Conservation (phyloP, 2,797 vertebrate species). For the Eleutherodactylus coqui region DNA sequence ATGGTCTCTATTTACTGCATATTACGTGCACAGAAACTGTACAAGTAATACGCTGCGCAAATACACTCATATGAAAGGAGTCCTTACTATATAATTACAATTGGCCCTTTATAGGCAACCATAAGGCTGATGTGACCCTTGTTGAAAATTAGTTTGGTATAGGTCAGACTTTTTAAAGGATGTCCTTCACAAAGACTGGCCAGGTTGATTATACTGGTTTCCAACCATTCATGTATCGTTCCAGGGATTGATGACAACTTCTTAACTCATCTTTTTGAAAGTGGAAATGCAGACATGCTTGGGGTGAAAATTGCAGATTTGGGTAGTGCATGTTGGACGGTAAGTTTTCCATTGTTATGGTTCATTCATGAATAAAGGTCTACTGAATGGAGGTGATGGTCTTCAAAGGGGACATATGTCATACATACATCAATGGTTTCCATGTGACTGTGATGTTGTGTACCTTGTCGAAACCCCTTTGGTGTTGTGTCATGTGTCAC, state of each 20-base stretch:
- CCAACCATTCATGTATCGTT: neutral
- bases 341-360: conserved; percentile 68
- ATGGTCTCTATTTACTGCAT: too few species aligned
- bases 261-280: conserved; percentile 63
- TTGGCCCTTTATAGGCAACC: too few species aligned
- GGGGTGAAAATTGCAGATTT: conserved; percentile 87
- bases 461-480: too few species aligned
- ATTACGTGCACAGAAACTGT: too few species aligned
- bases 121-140: too few species aligned
- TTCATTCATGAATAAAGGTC: neutral
- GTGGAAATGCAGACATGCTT: conserved; percentile 73
- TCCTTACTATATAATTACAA: too few species aligned
- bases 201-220: neutral
- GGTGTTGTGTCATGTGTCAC: too few species aligned
- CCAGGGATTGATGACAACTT: conserved; percentile 63
- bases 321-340: conserved; percentile 89
- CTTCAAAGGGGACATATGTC: neutral
- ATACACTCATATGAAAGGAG: too few species aligned
- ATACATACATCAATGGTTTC: too few species aligned
- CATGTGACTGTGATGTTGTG: too few species aligned
- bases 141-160: too few species aligned
- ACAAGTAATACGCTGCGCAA: too few species aligned
- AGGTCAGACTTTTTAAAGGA: conserved; percentile 3
- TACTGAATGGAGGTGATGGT: neutral
- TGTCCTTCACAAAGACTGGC: neutral